A percentile compares a stretch with the other conserved stretches of the same genome.
These are phyloP conservation scores for Holothuria leucospilota DNA, from an alignment of 53 echinoderm and acorn worm genomes.

Conservation along the genomic window DNA sequence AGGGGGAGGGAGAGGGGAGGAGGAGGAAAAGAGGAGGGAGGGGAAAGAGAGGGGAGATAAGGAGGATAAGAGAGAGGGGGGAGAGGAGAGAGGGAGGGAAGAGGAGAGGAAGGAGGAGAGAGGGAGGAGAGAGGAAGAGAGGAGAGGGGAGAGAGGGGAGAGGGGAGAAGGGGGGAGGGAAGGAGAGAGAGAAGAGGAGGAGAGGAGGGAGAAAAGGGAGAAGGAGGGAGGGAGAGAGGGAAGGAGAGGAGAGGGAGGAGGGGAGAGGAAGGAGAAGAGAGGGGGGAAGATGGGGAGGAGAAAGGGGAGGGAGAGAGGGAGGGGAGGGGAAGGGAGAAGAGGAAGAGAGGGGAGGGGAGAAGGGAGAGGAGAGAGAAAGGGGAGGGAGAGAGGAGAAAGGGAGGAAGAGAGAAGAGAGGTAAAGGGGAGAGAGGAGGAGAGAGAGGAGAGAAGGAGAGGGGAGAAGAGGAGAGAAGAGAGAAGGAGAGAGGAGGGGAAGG, in stretches of 20 bases:
- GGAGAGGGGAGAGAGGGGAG: background rate
- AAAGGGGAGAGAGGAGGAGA: background rate
- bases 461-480: background rate
- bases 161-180: background rate
- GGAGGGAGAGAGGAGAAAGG: background rate
- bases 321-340: background rate
- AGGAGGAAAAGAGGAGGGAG: background rate
- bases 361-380: background rate
- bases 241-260: too few relatives aligned
- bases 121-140: background rate
- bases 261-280: too few relatives aligned
- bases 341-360: background rate
- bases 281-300: too few relatives aligned
- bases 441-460: background rate
- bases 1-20: background rate
- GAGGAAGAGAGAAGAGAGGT: background rate
- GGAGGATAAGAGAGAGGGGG: background rate
- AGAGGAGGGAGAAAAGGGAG: too few relatives aligned
- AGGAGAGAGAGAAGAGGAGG: background rate
- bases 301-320: background rate
- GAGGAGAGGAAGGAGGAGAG: background rate
- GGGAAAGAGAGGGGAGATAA: too few relatives aligned
- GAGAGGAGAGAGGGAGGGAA: background rate
- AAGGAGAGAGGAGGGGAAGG: background rate
- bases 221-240: too few relatives aligned